Conservation (phyloP, 2,113 vertebrate species). For the Aegithalos caudatus region DNA sequence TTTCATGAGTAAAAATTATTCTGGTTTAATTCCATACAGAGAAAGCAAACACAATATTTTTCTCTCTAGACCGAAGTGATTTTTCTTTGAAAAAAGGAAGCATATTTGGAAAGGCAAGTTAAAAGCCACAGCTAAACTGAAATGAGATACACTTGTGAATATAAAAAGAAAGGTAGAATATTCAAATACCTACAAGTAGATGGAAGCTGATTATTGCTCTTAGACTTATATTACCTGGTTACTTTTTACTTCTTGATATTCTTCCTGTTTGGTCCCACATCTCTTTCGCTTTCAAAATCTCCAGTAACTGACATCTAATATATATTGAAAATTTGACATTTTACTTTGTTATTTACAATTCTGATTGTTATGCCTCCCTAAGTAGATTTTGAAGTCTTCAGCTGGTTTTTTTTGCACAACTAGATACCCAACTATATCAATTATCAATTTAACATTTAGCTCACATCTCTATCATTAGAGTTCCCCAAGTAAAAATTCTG, state of each 20-base stretch:
- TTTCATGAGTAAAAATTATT: neutral
- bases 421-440: neutral
- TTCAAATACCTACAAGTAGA: neutral
- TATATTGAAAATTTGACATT: neutral
- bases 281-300: neutral
- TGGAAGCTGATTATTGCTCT: neutral
- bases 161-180: neutral
- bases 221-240: neutral
- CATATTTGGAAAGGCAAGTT: neutral
- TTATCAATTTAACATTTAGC: neutral
- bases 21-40: neutral
- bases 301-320: neutral
- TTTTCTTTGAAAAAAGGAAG: neutral
- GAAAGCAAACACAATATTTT: neutral
- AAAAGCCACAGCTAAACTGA: neutral
- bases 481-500: neutral
- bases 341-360: neutral
- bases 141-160: neutral
- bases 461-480: neutral
- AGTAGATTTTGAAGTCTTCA: neutral
- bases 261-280: accelerated
- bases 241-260: neutral
- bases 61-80: neutral
- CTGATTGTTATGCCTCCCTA: neutral
- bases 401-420: neutral